Evolutionary conservation across 1,140 invertebrate species (phyloP), one percentile per base, ranked within the genome.

Genomic region (Adelges cooleyi): DNA sequence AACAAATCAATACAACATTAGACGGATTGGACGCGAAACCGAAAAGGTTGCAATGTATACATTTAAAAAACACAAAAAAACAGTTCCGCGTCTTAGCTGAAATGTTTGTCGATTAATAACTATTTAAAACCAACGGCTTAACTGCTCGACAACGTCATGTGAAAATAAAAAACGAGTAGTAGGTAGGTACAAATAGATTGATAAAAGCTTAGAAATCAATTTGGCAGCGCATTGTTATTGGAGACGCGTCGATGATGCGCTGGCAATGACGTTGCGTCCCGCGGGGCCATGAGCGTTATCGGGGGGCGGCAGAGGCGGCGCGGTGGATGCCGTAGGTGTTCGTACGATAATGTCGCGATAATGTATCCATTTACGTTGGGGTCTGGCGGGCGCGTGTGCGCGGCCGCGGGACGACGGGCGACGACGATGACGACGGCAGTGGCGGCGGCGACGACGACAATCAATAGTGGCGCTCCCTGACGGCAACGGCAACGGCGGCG

Each of bases 311-410:
- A 33, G 65, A 18, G 3, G 53, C 11, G 36, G 36, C 17, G 29
- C 11, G 33, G 33, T 33, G 17, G 52, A 25, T 22, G 15, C 15
- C 36, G 22, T 59, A 59, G 54, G 54, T 59, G 54, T 59, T 46
- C 54, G 54, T 17, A 48, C 54, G 67, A 70, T 70, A 70, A 69
- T 70, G 68, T 70, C 67, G 67, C 54, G 52, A 68, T 70, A 70
- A 70, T 70, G 69, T 70, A 70, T 70, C 69, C 68, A 69, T 69
- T 59, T 59, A 59, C 69, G 69, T 51, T 54, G 59, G 29, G 29
- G 29, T 33, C 11, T 33, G 29, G 29, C 29, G 11, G 29, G 29
- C 29, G 65, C 50, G 68, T 29, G 50, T 27, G 52, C 29, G 42
- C 20, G 20, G 23, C 15, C 18, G 65, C 33, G 33, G 51, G n/a